Percentiles rank a stretch among this genome's conserved stretches.
Evolutionary conservation across 2,888 invertebrate genomes (phyloP).

Genomic region (Drosophila quinaria): DNA sequence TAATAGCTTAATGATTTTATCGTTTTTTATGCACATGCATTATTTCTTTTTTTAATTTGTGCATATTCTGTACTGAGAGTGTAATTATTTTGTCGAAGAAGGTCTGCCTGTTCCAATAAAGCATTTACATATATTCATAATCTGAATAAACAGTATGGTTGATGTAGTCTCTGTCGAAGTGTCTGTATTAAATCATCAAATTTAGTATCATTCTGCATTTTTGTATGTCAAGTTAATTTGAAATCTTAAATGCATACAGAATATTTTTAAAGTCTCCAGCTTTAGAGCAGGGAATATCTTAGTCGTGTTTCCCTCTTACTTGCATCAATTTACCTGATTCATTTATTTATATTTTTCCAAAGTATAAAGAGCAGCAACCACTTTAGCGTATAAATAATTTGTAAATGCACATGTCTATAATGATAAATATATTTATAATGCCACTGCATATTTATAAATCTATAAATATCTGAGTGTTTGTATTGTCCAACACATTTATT

Average conservation of each 20-base stretch:
- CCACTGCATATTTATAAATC: neutral
- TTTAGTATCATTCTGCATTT: too few species aligned
- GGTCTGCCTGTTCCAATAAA: neutral
- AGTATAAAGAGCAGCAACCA: conserved; percentile 2
- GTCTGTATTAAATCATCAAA: too few species aligned
- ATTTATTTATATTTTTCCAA: conserved; percentile 16
- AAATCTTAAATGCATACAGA: too few species aligned
- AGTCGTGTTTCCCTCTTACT: neutral
- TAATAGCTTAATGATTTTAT: conserved; percentile 78
- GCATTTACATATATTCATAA: neutral
- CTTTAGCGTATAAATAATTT: conserved; percentile 51
- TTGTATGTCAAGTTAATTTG: too few species aligned
- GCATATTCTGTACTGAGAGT: neutral
- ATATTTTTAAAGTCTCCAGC: too few species aligned
- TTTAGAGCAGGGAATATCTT: too few species aligned
- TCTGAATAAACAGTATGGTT: too few species aligned
- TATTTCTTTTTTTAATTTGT: conserved; percentile 28
- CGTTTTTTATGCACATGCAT: conserved; percentile 59
- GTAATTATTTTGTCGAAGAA: neutral
- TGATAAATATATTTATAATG: neutral
- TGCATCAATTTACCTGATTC: neutral
- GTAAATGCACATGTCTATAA: conserved; percentile 2
- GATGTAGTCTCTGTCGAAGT: too few species aligned
- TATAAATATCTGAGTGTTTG: neutral
- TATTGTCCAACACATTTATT: conserved; percentile 8